phyloP scores from a whole-genome alignment of 2,888 invertebrate species.

The Meloe dianella region DNA sequence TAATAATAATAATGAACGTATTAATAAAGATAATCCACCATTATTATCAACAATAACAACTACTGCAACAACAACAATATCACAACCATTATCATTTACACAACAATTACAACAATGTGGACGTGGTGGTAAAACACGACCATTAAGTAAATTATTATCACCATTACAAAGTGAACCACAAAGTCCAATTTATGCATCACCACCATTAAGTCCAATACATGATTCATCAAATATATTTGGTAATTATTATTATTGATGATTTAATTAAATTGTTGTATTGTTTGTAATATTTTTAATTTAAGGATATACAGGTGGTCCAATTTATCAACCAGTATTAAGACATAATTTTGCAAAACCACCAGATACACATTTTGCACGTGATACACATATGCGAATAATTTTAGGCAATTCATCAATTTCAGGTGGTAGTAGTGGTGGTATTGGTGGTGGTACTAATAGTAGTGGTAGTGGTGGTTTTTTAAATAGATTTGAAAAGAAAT shows the following conservation, averaged over 20 bases:
- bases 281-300: background rate
- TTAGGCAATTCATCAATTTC: conserved; percentile 60
- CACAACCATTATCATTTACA: conserved; percentile 82
- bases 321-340: conserved; percentile 58
- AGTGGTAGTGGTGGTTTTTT: conserved; percentile 35
- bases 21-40: background rate
- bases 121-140: conserved; percentile 69
- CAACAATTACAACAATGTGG: conserved; percentile 90
- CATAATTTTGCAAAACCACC: conserved; percentile 62
- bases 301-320: conserved; percentile 52
- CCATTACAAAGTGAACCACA: conserved; percentile 71
- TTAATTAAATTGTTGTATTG: background rate
- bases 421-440: no score
- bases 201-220: conserved; percentile 66
- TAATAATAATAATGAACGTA: no score
- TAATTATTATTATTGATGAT: conserved; percentile 34
- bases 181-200: conserved; percentile 74
- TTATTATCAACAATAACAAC: background rate
- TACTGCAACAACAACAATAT: background rate
- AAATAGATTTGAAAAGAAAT: background rate
- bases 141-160: conserved; percentile 67
- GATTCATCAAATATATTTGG: conserved; percentile 57
- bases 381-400: conserved; percentile 91
- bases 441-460: conserved; percentile 20
- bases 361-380: conserved; percentile 86